phyloP scores from a whole-genome alignment of 2,888 invertebrate species.

The Carterocephalus palaemon region DNA sequence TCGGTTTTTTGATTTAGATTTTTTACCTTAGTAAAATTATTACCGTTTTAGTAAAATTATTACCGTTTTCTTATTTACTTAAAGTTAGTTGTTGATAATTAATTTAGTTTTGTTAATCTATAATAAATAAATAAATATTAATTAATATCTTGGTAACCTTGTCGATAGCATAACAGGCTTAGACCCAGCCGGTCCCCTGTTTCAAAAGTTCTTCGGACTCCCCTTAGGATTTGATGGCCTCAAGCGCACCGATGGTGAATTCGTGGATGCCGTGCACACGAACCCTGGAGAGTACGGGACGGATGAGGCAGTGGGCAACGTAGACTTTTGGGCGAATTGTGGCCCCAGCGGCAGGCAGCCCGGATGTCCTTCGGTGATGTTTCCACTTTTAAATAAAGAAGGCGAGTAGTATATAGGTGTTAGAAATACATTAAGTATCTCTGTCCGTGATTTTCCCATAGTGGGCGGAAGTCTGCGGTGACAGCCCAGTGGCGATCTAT shows the following conservation, averaged over 20 bases:
- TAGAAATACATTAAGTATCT: neutral
- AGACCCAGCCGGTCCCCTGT: slow-evolving; percentile 79
- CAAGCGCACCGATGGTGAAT: slow-evolving; percentile 73
- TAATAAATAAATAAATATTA: no score
- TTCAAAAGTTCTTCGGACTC: slow-evolving; percentile 66
- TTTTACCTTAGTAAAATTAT: no score
- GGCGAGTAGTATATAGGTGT: slow-evolving; percentile 49
- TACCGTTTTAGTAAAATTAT: no score
- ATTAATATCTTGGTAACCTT: slow-evolving; percentile 9
- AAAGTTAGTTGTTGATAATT: no score
- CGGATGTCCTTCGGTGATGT: slow-evolving; percentile 69
- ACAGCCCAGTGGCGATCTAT: no score
- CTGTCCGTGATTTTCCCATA: no score
- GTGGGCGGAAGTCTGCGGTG: no score
- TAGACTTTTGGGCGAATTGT: slow-evolving; percentile 81
- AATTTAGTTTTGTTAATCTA: no score
- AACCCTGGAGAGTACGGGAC: slow-evolving; percentile 80
- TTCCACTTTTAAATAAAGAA: slow-evolving; percentile 53
- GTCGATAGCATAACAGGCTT: slow-evolving; percentile 74
- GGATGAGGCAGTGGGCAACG: slow-evolving; percentile 67
- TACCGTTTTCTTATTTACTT: no score
- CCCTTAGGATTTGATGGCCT: slow-evolving; percentile 50
- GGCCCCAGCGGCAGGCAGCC: slow-evolving; percentile 61
- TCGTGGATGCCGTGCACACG: slow-evolving; percentile 83
- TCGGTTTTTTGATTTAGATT: no score